Conservation (phyloP, 2,888 invertebrate species). For the Torymus tubicola region DNA sequence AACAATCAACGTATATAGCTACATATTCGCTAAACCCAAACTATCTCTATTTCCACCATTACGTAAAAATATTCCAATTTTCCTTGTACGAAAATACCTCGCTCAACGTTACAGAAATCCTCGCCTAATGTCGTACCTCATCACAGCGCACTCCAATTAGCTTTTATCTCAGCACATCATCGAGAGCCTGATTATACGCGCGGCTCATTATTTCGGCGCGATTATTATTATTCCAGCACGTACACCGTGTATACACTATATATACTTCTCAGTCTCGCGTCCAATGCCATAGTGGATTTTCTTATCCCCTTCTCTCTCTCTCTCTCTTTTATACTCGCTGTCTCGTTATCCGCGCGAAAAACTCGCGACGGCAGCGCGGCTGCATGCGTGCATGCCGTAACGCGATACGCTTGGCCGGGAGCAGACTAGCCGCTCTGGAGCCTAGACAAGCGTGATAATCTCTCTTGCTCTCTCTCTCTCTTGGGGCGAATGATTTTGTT, state of each 20-base stretch:
- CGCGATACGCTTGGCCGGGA: constrained; percentile 44
- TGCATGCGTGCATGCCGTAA: constrained; percentile 17
- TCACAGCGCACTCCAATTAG: no score
- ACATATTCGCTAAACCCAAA: no score
- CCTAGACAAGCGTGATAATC: constrained; percentile 56
- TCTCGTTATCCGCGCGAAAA: constrained; percentile 33
- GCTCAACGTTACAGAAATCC: no score
- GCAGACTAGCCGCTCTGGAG: constrained; percentile 23
- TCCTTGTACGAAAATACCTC: no score
- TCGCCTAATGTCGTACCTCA: no score
- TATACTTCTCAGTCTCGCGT: background rate
- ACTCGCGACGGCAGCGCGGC: background rate
- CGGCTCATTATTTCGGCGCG: no score
- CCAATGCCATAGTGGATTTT: background rate
- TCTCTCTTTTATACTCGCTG: background rate
- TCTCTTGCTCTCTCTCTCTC: background rate
- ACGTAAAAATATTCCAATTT: no score
- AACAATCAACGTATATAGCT: no score
- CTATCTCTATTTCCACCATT: no score
- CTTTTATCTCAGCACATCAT: no score
- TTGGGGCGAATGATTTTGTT: background rate
- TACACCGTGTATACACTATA: constrained; percentile 4
- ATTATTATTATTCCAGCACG: no score
- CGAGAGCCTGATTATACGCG: no score
- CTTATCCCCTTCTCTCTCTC: background rate